Evolutionary conservation across 2,888 invertebrate species (phyloP).

Genomic region (Acanthosoma haemorrhoidale): DNA sequence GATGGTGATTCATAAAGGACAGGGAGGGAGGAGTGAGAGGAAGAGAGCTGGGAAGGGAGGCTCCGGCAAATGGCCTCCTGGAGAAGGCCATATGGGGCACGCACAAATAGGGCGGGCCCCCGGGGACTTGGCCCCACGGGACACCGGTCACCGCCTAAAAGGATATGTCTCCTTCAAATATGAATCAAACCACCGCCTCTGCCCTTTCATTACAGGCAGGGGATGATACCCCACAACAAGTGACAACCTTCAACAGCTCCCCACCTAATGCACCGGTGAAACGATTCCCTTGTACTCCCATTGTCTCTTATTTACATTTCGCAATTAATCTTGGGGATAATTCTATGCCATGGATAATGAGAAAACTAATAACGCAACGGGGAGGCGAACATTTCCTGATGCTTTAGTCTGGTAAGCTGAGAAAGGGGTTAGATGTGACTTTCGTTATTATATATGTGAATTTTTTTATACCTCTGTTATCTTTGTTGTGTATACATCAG

Average conservation of each 20-base stretch:
- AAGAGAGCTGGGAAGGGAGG: neutral
- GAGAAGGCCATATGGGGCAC: constrained; percentile 24
- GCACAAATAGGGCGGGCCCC: constrained; percentile 8
- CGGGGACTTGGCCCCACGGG: constrained; percentile 5
- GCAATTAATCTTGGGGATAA: neutral
- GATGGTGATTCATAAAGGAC: constrained; percentile 29
- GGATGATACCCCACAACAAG: neutral
- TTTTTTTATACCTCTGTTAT: no score
- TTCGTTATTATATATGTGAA: no score
- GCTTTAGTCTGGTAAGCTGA: no score
- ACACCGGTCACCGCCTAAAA: neutral
- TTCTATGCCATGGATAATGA: no score
- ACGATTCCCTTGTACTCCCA: neutral
- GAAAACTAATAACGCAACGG: no score
- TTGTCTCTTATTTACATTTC: neutral
- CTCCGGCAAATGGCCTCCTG: neutral
- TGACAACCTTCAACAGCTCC: neutral
- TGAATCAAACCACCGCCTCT: neutral
- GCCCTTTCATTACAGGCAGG: constrained; percentile 14
- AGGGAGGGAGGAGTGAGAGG: neutral
- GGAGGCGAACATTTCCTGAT: no score
- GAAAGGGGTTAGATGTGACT: no score
- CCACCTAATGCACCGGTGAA: neutral
- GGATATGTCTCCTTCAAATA: neutral
- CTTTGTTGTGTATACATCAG: no score